A percentile compares a stretch with the other conserved stretches of the same genome.
These are phyloP conservation scores for Coecobrya sp. DNA, from an alignment of 2,888 invertebrate species.

Conservation along the genomic window DNA sequence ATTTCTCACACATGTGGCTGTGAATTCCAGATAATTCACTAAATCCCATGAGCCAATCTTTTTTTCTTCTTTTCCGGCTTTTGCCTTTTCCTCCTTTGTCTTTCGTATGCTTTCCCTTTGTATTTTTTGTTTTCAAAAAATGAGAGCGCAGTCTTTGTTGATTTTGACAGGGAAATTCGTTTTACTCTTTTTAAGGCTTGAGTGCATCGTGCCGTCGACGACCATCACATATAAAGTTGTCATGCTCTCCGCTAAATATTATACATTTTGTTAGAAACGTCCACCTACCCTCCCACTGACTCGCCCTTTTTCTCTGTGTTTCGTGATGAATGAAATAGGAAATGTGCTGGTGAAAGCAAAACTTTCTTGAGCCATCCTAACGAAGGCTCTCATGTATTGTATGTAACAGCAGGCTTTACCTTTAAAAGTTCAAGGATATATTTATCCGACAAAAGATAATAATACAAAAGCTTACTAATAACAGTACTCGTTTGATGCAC, in stretches of 20 bases:
- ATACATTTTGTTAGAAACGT: slow-evolving; percentile 16
- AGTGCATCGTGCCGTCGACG: slow-evolving; percentile 46
- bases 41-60: slow-evolving; percentile 79
- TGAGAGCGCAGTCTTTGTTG: slow-evolving; percentile 70
- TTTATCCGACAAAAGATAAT: slow-evolving; percentile 58
- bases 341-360: slow-evolving; percentile 64
- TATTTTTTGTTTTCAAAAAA: slow-evolving; percentile 46
- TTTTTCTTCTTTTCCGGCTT: slow-evolving; percentile 61
- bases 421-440: slow-evolving; percentile 59
- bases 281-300: slow-evolving; percentile 32
- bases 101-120: not conserved
- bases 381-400: slow-evolving; percentile 24
- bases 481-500: slow-evolving; percentile 64
- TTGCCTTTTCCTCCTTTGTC: slow-evolving; percentile 55
- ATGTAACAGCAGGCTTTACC: not conserved
- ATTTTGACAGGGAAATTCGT: slow-evolving; percentile 70
- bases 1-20: slow-evolving; percentile 79
- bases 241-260: slow-evolving; percentile 11
- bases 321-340: slow-evolving; percentile 51
- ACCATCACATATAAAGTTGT: slow-evolving; percentile 13
- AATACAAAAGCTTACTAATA: slow-evolving; percentile 36
- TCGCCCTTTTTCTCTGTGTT: not conserved
- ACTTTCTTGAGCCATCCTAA: slow-evolving; percentile 46
- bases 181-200: slow-evolving; percentile 49
- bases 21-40: slow-evolving; percentile 75